These are phyloP conservation scores for Pangasius macronema DNA, from an alignment of 2,797 vertebrate species.

Conservation along the genomic window DNA sequence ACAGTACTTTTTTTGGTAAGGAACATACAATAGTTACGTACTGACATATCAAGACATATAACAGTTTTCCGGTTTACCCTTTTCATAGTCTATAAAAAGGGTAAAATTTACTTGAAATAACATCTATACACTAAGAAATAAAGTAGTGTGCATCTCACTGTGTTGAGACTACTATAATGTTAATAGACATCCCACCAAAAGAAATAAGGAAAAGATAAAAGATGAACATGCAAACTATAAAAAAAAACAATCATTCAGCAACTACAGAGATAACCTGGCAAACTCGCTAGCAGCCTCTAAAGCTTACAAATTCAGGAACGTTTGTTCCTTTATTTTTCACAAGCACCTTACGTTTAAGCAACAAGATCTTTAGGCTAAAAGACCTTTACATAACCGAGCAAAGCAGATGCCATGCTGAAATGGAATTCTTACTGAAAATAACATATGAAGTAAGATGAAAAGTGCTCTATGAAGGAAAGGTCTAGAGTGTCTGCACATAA, in stretches of 20 bases:
- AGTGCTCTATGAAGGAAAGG: conserved; percentile 26
- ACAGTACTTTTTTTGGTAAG: background rate
- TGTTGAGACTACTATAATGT: background rate
- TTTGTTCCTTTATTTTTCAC: background rate
- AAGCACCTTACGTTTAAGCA: background rate
- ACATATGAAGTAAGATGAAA: conserved; percentile 38
- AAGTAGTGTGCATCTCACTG: background rate
- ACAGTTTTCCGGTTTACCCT: background rate
- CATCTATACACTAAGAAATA: background rate
- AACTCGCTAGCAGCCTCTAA: background rate
- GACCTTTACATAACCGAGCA: conserved; percentile 7
- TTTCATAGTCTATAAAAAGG: conserved; percentile 3
- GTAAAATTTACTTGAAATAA: background rate
- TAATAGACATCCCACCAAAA: background rate
- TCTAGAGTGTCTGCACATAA: conserved; percentile 4
- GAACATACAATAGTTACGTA: background rate
- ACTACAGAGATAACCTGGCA: background rate
- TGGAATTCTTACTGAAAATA: conserved; percentile 32
- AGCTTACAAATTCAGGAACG: background rate
- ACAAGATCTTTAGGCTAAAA: conserved; percentile 6
- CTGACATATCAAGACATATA: background rate
- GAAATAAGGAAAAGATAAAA: conserved; percentile 14
- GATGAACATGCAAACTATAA: conserved; percentile 17
- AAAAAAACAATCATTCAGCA: background rate
- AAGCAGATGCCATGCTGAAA: conserved; percentile 33